These are phyloP conservation scores for Mixornis gularis DNA, from an alignment of 2,113 vertebrate species.

Conservation along the genomic window DNA sequence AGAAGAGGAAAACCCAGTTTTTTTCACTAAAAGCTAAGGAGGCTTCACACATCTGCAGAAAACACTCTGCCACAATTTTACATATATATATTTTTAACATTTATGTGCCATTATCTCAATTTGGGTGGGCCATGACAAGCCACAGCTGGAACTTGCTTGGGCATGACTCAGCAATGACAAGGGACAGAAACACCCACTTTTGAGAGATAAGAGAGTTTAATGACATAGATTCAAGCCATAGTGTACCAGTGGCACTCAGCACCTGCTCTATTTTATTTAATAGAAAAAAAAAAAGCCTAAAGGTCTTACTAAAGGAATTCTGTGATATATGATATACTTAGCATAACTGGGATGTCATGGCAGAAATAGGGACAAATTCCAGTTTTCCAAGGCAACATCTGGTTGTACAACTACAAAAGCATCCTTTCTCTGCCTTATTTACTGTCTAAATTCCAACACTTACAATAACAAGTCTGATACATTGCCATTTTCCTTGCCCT, in stretches of 20 bases:
- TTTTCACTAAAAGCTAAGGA: background rate
- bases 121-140: background rate
- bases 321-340: background rate
- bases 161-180: background rate
- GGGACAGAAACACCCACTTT: background rate
- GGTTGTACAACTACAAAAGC: background rate
- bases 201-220: background rate
- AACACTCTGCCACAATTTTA: background rate
- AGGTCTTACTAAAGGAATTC: background rate
- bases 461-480: constrained; percentile 11
- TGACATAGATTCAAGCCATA: background rate
- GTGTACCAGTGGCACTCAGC: background rate
- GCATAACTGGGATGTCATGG: background rate
- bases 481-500: constrained; percentile 8
- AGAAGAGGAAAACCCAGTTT: background rate
- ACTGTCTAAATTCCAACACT: background rate
- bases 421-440: constrained; percentile 1
- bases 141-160: accelerated
- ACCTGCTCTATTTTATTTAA: background rate
- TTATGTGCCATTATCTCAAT: background rate
- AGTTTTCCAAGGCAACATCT: background rate
- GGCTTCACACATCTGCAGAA: background rate
- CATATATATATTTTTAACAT: accelerated
- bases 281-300: background rate
- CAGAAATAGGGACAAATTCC: background rate